Conservation (phyloP, 2,888 invertebrate species). For the Gastracanthus pulcherrimus region DNA sequence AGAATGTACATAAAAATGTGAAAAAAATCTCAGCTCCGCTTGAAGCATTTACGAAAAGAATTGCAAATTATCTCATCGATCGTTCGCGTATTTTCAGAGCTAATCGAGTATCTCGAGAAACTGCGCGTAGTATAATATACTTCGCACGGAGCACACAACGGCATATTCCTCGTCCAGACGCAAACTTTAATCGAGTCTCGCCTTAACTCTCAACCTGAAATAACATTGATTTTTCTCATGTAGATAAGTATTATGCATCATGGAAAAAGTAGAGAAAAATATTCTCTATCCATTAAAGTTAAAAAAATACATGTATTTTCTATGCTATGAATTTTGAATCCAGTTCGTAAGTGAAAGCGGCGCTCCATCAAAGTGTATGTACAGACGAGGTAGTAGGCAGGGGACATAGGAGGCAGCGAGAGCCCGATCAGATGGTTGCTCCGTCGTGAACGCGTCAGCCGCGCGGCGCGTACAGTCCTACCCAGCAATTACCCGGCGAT, state of each 20-base stretch:
- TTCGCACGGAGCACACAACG: no score
- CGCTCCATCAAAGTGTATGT: slow-evolving; percentile 1
- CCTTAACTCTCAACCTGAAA: no score
- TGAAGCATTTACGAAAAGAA: neutral
- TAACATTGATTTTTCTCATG: no score
- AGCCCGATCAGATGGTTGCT: slow-evolving; percentile 45
- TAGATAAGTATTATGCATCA: no score
- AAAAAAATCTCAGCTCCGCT: neutral
- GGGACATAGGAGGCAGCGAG: neutral
- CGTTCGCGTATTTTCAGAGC: slow-evolving; percentile 23
- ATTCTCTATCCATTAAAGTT: no score
- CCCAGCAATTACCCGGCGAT: neutral
- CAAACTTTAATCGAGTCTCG: no score
- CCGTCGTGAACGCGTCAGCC: slow-evolving; percentile 27
- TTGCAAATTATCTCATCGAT: slow-evolving; percentile 29
- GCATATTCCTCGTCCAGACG: no score
- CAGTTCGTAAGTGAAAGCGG: no score
- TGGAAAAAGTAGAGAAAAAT: no score
- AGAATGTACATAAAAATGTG: neutral
- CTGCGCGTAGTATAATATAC: no score
- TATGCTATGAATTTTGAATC: no score
- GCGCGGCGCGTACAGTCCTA: slow-evolving; percentile 20
- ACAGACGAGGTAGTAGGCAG: neutral
- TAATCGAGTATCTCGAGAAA: slow-evolving; percentile 28
- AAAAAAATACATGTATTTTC: no score